Conservation (phyloP, 2,113 vertebrate species). For the Poecilia latipinna region DNA sequence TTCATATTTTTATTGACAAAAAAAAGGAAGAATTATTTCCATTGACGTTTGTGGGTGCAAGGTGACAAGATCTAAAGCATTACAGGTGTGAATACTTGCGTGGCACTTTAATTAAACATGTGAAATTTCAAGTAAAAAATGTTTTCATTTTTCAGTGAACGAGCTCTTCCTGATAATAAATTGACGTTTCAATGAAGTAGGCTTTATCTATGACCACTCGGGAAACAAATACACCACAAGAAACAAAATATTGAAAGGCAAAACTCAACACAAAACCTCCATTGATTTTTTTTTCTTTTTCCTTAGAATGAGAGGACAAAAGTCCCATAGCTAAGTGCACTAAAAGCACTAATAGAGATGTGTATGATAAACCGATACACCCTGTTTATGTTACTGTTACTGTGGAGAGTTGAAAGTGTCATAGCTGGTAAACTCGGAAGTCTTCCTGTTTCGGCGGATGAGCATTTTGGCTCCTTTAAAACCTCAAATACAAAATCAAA, state of each 20-base stretch:
- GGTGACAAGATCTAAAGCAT: background rate
- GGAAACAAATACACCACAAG: conserved; percentile 83
- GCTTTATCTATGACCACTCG: conserved; percentile 78
- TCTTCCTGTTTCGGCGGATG: conserved; percentile 25
- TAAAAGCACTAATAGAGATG: conserved; percentile 60
- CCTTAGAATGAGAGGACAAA: conserved; percentile 41
- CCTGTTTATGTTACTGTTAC: conserved; percentile 59
- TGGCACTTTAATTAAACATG: conserved; percentile 33
- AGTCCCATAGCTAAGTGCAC: conserved; percentile 45
- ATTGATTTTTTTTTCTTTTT: conserved; percentile 74
- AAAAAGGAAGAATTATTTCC: background rate
- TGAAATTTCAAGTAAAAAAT: conserved; percentile 77
- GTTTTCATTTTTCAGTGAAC: conserved; percentile 37
- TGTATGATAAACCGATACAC: conserved; percentile 59
- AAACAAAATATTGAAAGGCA: conserved; percentile 82
- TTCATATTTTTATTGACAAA: too few relatives aligned
- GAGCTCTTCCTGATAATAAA: conserved; percentile 82
- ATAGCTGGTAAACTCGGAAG: conserved; percentile 46
- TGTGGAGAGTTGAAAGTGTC: conserved; percentile 65
- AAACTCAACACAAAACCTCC: conserved; percentile 73
- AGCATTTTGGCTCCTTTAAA: conserved; percentile 8
- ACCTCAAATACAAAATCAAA: background rate
- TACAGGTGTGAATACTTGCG: background rate
- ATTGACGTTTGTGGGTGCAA: background rate
- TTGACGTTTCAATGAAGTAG: conserved; percentile 83